Conservation (phyloP, 2,888 invertebrate species). For the Rutpela maculata region DNA sequence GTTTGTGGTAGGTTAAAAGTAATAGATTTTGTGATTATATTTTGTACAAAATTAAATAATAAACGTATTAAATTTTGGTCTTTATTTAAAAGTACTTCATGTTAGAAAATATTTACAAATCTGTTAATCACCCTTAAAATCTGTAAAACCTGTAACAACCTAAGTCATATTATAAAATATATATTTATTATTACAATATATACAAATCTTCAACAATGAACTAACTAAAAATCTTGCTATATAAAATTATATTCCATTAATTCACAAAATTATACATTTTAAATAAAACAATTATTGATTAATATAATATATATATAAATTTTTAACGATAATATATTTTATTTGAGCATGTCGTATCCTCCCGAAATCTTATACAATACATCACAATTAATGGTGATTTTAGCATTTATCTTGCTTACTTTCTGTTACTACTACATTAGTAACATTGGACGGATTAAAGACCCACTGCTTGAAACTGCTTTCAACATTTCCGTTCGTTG, state of each 20-base stretch:
- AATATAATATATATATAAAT: slow-evolving; percentile 42
- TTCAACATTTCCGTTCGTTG: slow-evolving; percentile 66
- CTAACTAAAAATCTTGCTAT: slow-evolving; percentile 28
- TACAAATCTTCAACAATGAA: slow-evolving; percentile 53
- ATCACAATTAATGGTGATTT: slow-evolving; percentile 37
- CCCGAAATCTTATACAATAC: slow-evolving; percentile 29
- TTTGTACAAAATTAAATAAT: slow-evolving; percentile 1
- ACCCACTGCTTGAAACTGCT: slow-evolving; percentile 73
- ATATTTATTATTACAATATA: slow-evolving; percentile 54
- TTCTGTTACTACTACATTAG: slow-evolving; percentile 70
- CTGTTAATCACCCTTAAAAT: slow-evolving; percentile 55
- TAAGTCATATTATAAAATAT: slow-evolving; percentile 47
- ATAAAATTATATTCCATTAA: slow-evolving; percentile 33
- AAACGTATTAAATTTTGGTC: background rate
- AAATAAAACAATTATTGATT: slow-evolving; percentile 31
- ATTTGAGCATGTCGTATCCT: slow-evolving; percentile 38
- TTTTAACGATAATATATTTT: slow-evolving; percentile 41
- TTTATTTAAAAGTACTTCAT: slow-evolving; percentile 39
- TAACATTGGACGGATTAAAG: slow-evolving; percentile 71
- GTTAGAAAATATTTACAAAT: slow-evolving; percentile 52
- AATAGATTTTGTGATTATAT: background rate
- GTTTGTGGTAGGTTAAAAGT: background rate
- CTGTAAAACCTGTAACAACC: slow-evolving; percentile 53
- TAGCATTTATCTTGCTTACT: slow-evolving; percentile 59
- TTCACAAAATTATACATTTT: slow-evolving; percentile 42